Percentiles rank a stretch among this genome's conserved stretches.
Conservation (phyloP, 2,888 invertebrate species). For the Chironomus riparius region DNA sequence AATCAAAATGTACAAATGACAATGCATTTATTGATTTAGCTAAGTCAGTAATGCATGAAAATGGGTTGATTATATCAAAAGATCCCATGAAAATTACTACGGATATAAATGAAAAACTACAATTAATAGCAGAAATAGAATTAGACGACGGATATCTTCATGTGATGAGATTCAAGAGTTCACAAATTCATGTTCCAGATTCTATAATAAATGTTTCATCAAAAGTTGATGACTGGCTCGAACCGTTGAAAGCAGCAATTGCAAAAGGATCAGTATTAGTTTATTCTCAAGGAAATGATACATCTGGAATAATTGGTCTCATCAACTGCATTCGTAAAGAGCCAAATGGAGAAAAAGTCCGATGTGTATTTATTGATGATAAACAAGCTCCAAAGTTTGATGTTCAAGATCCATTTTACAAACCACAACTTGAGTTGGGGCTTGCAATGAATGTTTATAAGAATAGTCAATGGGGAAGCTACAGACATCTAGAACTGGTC, state of each 20-base stretch:
- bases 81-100: conserved; percentile 35
- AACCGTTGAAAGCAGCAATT: conserved; percentile 36
- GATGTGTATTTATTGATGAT: conserved; percentile 56
- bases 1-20: neutral
- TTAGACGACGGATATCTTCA: conserved; percentile 46
- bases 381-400: conserved; percentile 56
- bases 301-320: conserved; percentile 76
- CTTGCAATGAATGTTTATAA: conserved; percentile 68
- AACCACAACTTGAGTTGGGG: conserved; percentile 58
- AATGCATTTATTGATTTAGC: conserved; percentile 44
- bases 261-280: conserved; percentile 44
- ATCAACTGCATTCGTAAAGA: conserved; percentile 79
- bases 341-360: conserved; percentile 57
- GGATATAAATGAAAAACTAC: conserved; percentile 39
- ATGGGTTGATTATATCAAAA: conserved; percentile 49
- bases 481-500: conserved; percentile 62
- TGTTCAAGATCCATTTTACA: conserved; percentile 53
- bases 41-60: conserved; percentile 43
- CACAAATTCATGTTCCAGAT: conserved; percentile 35
- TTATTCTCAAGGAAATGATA: conserved; percentile 45
- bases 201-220: conserved; percentile 44
- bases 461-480: conserved; percentile 63
- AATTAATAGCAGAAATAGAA: conserved; percentile 34
- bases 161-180: conserved; percentile 45
- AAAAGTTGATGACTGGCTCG: conserved; percentile 46